phyloP scores from a whole-genome alignment of 2,113 vertebrate species.

The Crotalus horridus region DNA sequence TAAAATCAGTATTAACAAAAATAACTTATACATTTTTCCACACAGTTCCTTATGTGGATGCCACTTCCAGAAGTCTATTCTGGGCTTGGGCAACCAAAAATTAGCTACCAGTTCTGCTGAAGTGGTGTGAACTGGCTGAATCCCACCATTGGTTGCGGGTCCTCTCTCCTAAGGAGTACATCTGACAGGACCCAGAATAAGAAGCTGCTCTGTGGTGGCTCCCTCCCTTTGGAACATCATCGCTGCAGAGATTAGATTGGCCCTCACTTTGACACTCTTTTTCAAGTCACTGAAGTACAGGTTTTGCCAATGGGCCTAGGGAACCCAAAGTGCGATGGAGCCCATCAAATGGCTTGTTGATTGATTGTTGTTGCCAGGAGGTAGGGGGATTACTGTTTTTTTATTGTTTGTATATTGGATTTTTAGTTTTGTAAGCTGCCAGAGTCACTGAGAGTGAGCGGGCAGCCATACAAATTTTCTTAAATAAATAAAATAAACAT shows the following conservation, averaged over 20 bases:
- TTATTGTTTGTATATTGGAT: background rate
- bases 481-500: background rate
- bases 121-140: no score
- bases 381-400: background rate
- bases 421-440: background rate
- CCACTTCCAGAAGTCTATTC: no score
- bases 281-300: background rate
- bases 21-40: background rate
- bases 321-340: background rate
- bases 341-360: background rate
- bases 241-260: background rate
- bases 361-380: background rate
- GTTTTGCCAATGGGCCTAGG: background rate
- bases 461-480: background rate
- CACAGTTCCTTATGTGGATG: no score
- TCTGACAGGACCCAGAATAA: background rate
- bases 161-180: background rate
- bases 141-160: no score
- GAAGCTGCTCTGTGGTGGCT: background rate
- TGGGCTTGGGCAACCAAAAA: no score
- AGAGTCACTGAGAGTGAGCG: background rate
- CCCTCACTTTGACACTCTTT: background rate
- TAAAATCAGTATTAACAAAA: background rate
- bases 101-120: no score
- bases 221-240: background rate